phyloP scores from a whole-genome alignment of 1,140 invertebrate species.

The Cephus cinctus region DNA sequence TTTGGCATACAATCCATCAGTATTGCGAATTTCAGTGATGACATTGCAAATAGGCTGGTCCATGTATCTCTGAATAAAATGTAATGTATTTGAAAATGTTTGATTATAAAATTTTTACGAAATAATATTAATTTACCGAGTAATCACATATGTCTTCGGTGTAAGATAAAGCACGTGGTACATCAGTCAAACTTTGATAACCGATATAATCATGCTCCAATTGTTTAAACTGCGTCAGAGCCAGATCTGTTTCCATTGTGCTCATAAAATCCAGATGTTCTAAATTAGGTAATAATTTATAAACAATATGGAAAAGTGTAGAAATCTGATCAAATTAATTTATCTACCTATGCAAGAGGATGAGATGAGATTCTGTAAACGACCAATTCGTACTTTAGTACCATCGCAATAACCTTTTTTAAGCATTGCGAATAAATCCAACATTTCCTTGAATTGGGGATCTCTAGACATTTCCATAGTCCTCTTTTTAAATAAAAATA shows the following conservation, averaged over 20 bases:
- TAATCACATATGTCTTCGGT: constrained; percentile 64
- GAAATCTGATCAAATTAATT: background rate
- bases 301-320: constrained; percentile 3
- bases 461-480: constrained; percentile 62
- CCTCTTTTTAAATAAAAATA: background rate
- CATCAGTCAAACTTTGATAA: constrained; percentile 95
- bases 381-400: constrained; percentile 90
- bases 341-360: constrained; percentile 84
- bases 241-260: constrained; percentile 68
- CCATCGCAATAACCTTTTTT: constrained; percentile 96
- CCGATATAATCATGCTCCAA: constrained; percentile 90
- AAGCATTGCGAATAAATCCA: constrained; percentile 94
- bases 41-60: constrained; percentile 71
- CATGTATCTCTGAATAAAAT: constrained; percentile 51
- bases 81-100: background rate
- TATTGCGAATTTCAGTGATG: constrained; percentile 67
- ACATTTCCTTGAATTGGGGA: constrained; percentile 95
- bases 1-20: constrained; percentile 74
- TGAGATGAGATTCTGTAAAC: constrained; percentile 93
- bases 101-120: constrained; percentile 3
- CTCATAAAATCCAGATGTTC: constrained; percentile 96
- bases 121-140: constrained; percentile 53
- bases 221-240: constrained; percentile 81
- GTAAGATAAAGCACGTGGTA: constrained; percentile 80
- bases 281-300: constrained; percentile 33